Evolutionary conservation across 1,140 invertebrate genomes (phyloP).

Genomic region (Trialeurodes vaporariorum): DNA sequence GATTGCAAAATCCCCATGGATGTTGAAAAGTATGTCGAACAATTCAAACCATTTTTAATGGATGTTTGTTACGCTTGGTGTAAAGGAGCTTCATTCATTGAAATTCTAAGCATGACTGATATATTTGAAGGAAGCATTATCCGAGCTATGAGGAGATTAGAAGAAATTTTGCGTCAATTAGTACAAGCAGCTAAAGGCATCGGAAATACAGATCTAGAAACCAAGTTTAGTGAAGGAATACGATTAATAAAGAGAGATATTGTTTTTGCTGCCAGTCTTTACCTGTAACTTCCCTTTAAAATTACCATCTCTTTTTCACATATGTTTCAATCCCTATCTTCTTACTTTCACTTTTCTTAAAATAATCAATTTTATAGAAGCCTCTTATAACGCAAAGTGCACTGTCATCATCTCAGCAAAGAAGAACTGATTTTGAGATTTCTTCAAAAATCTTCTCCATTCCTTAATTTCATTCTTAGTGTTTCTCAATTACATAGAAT

Average conservation of each 20-base stretch:
- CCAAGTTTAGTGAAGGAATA: constrained; percentile 90
- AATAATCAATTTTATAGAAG: neutral
- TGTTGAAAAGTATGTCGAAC: constrained; percentile 83
- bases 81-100: constrained; percentile 80
- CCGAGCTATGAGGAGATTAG: constrained; percentile 88
- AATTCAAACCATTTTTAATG: constrained; percentile 92
- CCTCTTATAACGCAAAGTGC: too few relatives aligned
- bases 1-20: constrained; percentile 86
- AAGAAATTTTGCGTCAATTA: constrained; percentile 91
- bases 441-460: too few relatives aligned
- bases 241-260: constrained; percentile 93
- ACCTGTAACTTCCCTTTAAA: constrained; percentile 60
- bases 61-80: constrained; percentile 96
- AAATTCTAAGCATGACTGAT: constrained; percentile 94
- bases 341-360: neutral
- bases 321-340: neutral
- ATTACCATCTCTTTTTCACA: neutral
- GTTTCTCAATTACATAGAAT: too few relatives aligned
- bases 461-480: too few relatives aligned
- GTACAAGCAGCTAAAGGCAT: constrained; percentile 94
- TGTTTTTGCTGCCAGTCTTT: constrained; percentile 96
- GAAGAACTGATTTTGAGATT: too few relatives aligned
- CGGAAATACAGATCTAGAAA: constrained; percentile 89
- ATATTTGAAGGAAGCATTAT: constrained; percentile 99
- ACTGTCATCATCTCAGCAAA: too few relatives aligned